phyloP scores from a whole-genome alignment of 2,113 vertebrate species.

The Oryzias curvinotus region DNA sequence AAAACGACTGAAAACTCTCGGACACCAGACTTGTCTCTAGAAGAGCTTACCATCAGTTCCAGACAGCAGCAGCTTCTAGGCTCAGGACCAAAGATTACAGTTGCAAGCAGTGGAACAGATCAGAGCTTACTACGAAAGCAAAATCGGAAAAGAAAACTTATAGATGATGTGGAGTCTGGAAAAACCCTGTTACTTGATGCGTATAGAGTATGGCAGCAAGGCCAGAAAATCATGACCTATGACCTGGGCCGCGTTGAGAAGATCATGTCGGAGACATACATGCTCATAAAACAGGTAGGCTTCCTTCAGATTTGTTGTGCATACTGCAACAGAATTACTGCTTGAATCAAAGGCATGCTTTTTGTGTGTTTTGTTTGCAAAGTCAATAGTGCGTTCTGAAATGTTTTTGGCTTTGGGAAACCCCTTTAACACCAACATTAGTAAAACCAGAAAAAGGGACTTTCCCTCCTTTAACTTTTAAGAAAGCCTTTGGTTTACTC shows the following conservation, averaged over 20 bases:
- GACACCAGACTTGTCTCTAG: conserved; percentile 89
- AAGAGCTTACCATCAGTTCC: conserved; percentile 94
- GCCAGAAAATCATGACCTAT: conserved; percentile 94
- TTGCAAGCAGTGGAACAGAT: conserved; percentile 51
- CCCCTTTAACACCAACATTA: conserved; percentile 41
- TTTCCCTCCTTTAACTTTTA: conserved; percentile 46
- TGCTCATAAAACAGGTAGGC: conserved; percentile 96
- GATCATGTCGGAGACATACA: conserved; percentile 98
- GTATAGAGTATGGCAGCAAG: conserved; percentile 97
- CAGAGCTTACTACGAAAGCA: conserved; percentile 70
- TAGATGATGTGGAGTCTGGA: conserved; percentile 85
- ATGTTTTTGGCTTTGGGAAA: conserved; percentile 19
- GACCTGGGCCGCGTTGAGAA: conserved; percentile 93
- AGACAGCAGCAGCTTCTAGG: conserved; percentile 72
- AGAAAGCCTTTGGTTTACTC: conserved; percentile 15
- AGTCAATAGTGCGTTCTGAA: conserved; percentile 29
- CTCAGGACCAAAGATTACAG: conserved; percentile 38
- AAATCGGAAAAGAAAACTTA: conserved; percentile 86
- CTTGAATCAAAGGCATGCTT: not conserved
- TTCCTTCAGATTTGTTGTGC: not conserved
- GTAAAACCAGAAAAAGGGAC: conserved; percentile 38
- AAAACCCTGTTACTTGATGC: conserved; percentile 93
- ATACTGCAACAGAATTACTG: not conserved
- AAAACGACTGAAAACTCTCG: conserved; percentile 77
- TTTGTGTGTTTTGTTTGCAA: conserved; percentile 24